Evolutionary conservation across 2,888 invertebrate species (phyloP).

Genomic region (Drosophila nigritarsus): DNA sequence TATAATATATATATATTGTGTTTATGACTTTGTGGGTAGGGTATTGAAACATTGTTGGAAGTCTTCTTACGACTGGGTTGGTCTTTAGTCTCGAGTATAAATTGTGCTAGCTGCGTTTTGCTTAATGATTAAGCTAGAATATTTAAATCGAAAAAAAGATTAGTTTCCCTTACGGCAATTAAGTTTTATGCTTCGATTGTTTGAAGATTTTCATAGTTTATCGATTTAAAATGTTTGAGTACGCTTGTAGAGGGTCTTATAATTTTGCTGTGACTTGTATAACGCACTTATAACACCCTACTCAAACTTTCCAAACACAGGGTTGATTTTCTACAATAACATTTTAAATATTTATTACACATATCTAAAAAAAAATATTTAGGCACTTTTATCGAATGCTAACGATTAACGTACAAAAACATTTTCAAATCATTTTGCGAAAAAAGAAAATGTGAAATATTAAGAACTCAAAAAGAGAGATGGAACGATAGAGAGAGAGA

Average conservation of each 20-base stretch:
- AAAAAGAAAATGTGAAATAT: background rate
- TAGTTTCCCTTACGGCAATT: background rate
- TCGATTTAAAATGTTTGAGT: background rate
- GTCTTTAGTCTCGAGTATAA: background rate
- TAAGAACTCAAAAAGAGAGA: background rate
- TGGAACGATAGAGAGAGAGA: background rate
- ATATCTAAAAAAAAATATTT: background rate
- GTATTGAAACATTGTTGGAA: constrained; percentile 1
- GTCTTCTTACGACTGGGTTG: background rate
- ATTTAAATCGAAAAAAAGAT: background rate
- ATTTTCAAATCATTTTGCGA: background rate
- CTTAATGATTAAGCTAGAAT: background rate
- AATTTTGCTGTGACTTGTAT: no score
- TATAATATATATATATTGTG: background rate
- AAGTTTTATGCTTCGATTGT: background rate
- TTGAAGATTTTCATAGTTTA: background rate
- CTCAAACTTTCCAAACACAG: background rate
- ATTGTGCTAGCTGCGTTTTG: background rate
- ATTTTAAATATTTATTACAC: background rate
- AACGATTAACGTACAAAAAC: background rate
- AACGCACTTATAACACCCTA: background rate
- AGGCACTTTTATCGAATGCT: background rate
- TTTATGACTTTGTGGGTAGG: background rate
- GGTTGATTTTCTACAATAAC: background rate
- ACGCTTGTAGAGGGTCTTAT: no score